Base-by-base conservation (phyloP, 2,797 vertebrate species). In the Vultur gryphus region DNA sequence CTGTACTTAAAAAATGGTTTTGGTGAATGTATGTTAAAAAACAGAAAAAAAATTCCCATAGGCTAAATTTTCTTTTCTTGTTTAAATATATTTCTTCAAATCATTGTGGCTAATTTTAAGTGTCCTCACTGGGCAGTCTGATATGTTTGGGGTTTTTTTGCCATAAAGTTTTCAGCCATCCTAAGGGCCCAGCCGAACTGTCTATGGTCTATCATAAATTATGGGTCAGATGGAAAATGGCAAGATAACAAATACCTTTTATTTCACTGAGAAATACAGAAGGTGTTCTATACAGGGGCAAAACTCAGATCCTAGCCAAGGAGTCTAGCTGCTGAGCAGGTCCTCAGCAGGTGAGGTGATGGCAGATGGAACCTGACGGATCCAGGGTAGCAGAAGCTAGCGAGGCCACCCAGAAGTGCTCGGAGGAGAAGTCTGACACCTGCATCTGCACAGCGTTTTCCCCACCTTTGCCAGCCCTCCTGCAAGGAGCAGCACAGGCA, bases 301-400 rank as follows among this genome's bases (percentile, higher is more conserved):
- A 84, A 76, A 23, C 43, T 93, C 29, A 10, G 19, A 33, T 24
- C 29, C 39, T 61, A 54, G 69, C 2, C 61, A 46, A 57, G 29
- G 31, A 73, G 8, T 2, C 69, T 26, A 44, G 35, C 43, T 67
- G 43, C 58, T 57, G 31, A 86, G 31, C 20, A 64, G 58, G 43
- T 69, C n/a, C 33, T 76, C 37, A 64, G 19, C 51, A 33, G 0
- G 0, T 29, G 46, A 71, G 7, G 20, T 18, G 57, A n/a, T 6
- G 4, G 21, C 61, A 77, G 33, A 16, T 4, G 19, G 82, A 28
- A 69, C 51, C 41, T 79, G 70, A 62, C 25, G 11, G 21, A 86
- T 20, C 9, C 15, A 11, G 16, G 29, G n/a, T 6, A 65, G 65
- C 58, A 79, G 57, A 69, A 81, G 39, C 33, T 46, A 16, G 23